These are phyloP conservation scores for Drosophila nigrodunni DNA, from an alignment of 1,140 invertebrate genomes.

Conservation along the genomic window DNA sequence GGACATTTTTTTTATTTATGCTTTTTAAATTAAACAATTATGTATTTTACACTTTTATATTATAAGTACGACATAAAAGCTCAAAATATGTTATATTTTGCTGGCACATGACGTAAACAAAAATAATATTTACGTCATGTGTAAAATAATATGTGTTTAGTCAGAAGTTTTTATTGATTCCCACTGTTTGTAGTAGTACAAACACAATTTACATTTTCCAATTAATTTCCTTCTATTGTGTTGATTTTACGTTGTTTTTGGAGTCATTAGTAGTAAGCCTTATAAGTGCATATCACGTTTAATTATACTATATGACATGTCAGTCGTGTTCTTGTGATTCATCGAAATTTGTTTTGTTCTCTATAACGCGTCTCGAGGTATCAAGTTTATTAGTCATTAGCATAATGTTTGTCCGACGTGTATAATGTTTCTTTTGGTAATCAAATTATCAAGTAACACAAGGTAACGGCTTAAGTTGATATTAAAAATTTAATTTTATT, in stretches of 20 bases:
- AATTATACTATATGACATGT: conserved; percentile 37
- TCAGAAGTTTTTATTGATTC: background rate
- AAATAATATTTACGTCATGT: background rate
- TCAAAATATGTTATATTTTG: too few relatives aligned
- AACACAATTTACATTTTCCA: background rate
- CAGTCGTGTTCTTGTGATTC: conserved; percentile 54
- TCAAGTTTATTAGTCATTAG: conserved; percentile 57
- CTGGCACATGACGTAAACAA: background rate
- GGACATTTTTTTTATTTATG: conserved; percentile 19
- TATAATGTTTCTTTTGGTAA: conserved; percentile 51
- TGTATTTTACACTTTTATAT: too few relatives aligned
- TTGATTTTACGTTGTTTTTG: background rate
- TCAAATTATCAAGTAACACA: conserved; percentile 61
- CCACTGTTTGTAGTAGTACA: background rate
- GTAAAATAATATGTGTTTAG: background rate
- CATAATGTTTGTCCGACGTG: conserved; percentile 24
- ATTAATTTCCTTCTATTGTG: background rate
- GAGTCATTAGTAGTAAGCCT: conserved; percentile 26
- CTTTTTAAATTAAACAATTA: conserved; percentile 6
- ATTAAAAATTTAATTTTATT: background rate
- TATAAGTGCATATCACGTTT: conserved; percentile 1
- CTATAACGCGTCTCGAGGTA: conserved; percentile 43
- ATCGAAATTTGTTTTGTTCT: conserved; percentile 44
- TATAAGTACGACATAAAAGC: too few relatives aligned
- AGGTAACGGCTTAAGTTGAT: conserved; percentile 19